Percentiles rank a stretch among this genome's conserved stretches.
Evolutionary conservation across 2,113 vertebrate species (phyloP).

Genomic region (Gymnobelideus leadbeateri): DNA sequence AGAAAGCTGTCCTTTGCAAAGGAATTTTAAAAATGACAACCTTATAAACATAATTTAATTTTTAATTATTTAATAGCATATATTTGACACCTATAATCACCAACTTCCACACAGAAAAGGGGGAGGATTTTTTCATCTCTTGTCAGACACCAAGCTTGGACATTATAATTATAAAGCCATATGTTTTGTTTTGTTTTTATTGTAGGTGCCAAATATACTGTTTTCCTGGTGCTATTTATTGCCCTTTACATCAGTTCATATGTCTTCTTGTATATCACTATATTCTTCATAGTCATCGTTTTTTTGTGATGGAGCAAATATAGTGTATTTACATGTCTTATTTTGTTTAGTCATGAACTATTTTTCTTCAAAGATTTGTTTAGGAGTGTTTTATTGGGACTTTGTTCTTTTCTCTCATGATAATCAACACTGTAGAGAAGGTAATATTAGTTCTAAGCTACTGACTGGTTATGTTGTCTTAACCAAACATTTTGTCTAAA

Average conservation of each 20-base stretch:
- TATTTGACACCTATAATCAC: background rate
- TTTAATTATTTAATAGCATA: background rate
- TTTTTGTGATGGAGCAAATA: background rate
- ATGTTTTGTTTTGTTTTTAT: background rate
- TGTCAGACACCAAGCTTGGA: background rate
- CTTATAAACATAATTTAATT: too few species aligned
- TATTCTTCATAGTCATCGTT: background rate
- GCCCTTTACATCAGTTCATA: background rate
- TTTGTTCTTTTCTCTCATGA: background rate
- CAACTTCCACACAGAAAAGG: background rate
- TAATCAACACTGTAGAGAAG: background rate
- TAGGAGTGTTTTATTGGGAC: background rate
- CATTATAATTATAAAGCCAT: background rate
- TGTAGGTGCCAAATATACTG: background rate
- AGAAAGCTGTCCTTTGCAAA: background rate
- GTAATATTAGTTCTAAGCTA: background rate
- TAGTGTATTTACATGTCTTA: background rate
- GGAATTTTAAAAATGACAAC: too few species aligned
- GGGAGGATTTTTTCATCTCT: background rate
- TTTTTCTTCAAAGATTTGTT: background rate
- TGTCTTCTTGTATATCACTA: background rate
- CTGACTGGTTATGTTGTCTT: background rate
- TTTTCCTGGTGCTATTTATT: background rate
- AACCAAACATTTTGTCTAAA: background rate
- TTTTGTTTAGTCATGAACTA: background rate